A percentile compares a stretch with the other conserved stretches of the same genome.
These are phyloP conservation scores for Pangasius krempfi DNA, from an alignment of 2,797 vertebrate genomes.

Conservation along the genomic window DNA sequence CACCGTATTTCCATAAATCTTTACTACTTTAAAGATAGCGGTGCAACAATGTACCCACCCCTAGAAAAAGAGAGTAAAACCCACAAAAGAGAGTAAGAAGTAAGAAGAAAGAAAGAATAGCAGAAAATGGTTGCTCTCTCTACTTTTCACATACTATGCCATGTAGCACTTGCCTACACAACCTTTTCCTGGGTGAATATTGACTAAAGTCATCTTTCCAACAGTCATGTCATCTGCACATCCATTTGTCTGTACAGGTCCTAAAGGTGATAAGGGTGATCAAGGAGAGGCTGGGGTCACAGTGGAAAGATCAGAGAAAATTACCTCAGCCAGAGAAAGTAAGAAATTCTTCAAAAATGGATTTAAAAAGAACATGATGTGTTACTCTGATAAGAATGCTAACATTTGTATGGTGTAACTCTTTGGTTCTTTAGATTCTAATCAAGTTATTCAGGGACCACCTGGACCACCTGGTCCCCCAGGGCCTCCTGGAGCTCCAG, in stretches of 20 bases:
- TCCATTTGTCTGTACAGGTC: slow-evolving; percentile 64
- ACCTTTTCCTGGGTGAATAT: neutral
- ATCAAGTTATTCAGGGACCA: slow-evolving; percentile 66
- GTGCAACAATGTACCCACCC: neutral
- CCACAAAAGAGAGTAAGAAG: neutral
- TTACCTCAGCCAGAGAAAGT: slow-evolving; percentile 66
- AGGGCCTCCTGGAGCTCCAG: slow-evolving; percentile 72
- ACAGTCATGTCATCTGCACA: neutral
- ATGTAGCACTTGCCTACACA: neutral
- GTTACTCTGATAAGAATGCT: neutral
- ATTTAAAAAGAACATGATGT: neutral
- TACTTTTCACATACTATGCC: neutral
- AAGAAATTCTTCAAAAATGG: slow-evolving; percentile 18
- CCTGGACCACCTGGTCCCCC: slow-evolving; percentile 82
- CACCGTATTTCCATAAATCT: neutral
- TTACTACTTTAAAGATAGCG: neutral
- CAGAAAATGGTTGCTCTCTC: neutral
- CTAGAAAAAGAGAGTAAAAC: no score
- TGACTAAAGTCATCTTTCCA: neutral
- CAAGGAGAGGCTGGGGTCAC: slow-evolving; percentile 74
- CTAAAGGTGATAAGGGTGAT: slow-evolving; percentile 79
- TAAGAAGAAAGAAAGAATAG: neutral
- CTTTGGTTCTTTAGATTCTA: slow-evolving; percentile 46
- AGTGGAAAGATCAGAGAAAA: slow-evolving; percentile 64
- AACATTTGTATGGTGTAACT: neutral